Base-by-base conservation (phyloP, 2,888 invertebrate genomes). In the Sericinus montela region DNA sequence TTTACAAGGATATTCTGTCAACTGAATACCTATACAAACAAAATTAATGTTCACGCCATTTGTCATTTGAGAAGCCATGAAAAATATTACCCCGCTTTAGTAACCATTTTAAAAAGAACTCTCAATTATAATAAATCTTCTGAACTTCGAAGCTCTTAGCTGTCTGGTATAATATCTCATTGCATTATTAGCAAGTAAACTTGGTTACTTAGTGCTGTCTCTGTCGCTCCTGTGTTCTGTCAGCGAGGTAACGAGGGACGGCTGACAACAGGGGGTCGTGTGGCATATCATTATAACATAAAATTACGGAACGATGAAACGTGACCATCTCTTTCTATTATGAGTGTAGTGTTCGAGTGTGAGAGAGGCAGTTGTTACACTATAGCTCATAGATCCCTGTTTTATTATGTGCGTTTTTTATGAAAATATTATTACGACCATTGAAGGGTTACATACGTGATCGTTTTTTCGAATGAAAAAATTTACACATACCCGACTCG, bases 241-340 rank as follows among this genome's bases (percentile, higher is more conserved):
- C 42, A 44, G 38, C 14, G 43, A 40, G 58, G 45, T 35, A 56
- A 63, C 74, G 36, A 54, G 62, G 57, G 65, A 70, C 48, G 53
- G 62, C 52, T 46, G 54, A 59, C 57, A 58, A 66, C 65, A 71
- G 68, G 72, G 77, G 72, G 74, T 75, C 74, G 71, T 67, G 69
- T 72, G 75, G 80, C 76, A 80, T 80, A 78, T 78, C 76, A 78
- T 80, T 80, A 80, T 65, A 63, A 67, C 63, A 59, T 59, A 60
- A 55, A 62, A 66, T 65, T 61, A 49, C 54, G 53, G 52, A 57
- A 54, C 51, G 54, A 53, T 55, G 46, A 54, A 59, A 57, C 61
- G 41, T 51, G 49, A 55, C 62, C 52, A 53, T 79, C 80, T 73
- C 71, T 60, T 54, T 77, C 62, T 59, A 40, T 42, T 58, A 34